These are phyloP conservation scores for Druon quercuslanigerum DNA, from an alignment of 1,140 invertebrate genomes.

Conservation along the genomic window DNA sequence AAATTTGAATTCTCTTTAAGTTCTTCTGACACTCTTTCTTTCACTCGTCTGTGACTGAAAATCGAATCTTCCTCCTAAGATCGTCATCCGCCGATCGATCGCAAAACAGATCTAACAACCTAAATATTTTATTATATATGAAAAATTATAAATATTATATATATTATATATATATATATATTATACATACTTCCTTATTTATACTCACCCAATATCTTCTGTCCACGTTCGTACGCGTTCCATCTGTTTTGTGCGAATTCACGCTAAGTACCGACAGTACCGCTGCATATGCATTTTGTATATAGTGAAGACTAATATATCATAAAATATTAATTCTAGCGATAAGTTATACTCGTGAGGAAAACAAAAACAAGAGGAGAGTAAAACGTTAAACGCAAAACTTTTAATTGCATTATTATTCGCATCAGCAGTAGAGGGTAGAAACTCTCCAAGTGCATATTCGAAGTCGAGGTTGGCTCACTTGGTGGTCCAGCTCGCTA, in stretches of 20 bases:
- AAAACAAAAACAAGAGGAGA: slow-evolving; percentile 32
- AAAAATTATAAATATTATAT: slow-evolving; percentile 27
- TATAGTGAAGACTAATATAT: slow-evolving; percentile 68
- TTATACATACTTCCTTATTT: slow-evolving; percentile 49
- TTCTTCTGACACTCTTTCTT: neutral
- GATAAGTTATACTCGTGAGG: slow-evolving; percentile 43
- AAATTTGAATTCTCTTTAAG: slow-evolving; percentile 32
- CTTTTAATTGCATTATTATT: slow-evolving; percentile 31
- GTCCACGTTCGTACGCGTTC: slow-evolving; percentile 49
- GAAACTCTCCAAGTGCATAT: slow-evolving; percentile 49
- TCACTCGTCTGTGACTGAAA: slow-evolving; percentile 46
- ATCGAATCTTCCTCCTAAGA: slow-evolving; percentile 62
- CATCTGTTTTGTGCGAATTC: slow-evolving; percentile 59
- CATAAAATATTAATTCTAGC: slow-evolving; percentile 63
- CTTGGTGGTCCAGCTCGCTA: slow-evolving; percentile 65
- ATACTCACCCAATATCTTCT: slow-evolving; percentile 45
- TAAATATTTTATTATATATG: slow-evolving; percentile 47
- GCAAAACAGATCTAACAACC: slow-evolving; percentile 54
- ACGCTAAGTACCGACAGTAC: slow-evolving; percentile 2
- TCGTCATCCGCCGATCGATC: slow-evolving; percentile 49
- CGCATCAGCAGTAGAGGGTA: neutral
- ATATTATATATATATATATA: slow-evolving; percentile 36
- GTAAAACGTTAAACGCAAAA: slow-evolving; percentile 30
- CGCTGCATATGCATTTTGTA: slow-evolving; percentile 62
- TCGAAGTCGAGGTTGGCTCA: slow-evolving; percentile 59